These are phyloP conservation scores for Argya squamiceps DNA, from an alignment of 2,797 vertebrate species.

Conservation along the genomic window DNA sequence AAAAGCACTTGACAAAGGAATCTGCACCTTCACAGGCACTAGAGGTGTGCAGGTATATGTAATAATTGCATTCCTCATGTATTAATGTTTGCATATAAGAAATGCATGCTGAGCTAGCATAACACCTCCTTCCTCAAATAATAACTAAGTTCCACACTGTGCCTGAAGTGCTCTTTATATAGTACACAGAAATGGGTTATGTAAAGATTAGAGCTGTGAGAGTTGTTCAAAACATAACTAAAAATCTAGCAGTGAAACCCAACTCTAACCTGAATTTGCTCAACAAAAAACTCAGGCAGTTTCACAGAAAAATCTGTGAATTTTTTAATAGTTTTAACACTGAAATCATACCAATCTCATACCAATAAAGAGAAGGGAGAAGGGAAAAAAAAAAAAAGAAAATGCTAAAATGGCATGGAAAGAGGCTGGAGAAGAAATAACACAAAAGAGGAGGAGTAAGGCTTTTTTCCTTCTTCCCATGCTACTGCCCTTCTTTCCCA, in stretches of 20 bases:
- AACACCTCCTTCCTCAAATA: slow-evolving; percentile 64
- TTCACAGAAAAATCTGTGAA: not conserved
- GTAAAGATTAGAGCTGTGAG: slow-evolving; percentile 61
- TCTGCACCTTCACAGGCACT: not conserved
- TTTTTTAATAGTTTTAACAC: not conserved
- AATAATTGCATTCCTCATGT: slow-evolving; percentile 58
- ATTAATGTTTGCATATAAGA: slow-evolving; percentile 66
- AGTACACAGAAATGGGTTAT: slow-evolving; percentile 63
- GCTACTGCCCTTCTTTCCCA: not conserved
- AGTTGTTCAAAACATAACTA: slow-evolving; percentile 26
- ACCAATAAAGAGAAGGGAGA: not conserved
- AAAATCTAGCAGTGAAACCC: slow-evolving; percentile 31
- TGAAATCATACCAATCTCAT: not conserved
- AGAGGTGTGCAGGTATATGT: slow-evolving; percentile 40
- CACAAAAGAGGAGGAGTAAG: not conserved
- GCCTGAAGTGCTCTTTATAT: slow-evolving; percentile 68
- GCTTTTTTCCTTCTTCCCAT: not conserved
- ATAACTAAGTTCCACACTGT: slow-evolving; percentile 65
- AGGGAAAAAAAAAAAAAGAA: not conserved
- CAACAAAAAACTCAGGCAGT: not conserved
- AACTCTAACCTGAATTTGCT: not conserved
- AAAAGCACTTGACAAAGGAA: slow-evolving; percentile 41
- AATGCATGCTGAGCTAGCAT: slow-evolving; percentile 64
- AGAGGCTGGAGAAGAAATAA: not conserved
- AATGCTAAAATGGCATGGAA: not conserved